Evolutionary conservation across 2,888 invertebrate genomes (phyloP).

Genomic region (Oasisia sp.): DNA sequence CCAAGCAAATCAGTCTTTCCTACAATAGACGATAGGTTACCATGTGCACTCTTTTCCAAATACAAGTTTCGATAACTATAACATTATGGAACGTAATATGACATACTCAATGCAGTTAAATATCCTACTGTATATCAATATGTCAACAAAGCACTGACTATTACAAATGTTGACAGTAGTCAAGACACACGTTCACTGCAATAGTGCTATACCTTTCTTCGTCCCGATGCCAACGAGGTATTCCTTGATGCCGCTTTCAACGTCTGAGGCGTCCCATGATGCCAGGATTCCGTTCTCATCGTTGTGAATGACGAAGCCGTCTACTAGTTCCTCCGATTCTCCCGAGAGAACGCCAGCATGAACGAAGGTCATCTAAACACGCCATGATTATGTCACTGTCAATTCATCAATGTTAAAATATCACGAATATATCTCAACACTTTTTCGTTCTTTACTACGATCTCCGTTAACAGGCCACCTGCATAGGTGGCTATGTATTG

Average conservation of each 20-base stretch:
- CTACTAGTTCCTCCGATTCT: conserved; percentile 42
- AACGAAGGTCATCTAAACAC: conserved; percentile 21
- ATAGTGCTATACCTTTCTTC: conserved; percentile 38
- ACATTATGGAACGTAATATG: too few species aligned
- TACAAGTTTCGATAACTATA: too few species aligned
- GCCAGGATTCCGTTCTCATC: conserved; percentile 45
- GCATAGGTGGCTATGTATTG: too few species aligned
- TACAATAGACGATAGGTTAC: not conserved
- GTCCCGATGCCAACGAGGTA: conserved; percentile 48
- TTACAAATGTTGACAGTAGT: not conserved
- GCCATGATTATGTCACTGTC: not conserved
- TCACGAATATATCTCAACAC: not conserved
- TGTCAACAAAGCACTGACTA: not conserved
- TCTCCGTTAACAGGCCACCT: too few species aligned
- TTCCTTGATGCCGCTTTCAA: conserved; percentile 44
- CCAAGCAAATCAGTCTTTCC: not conserved
- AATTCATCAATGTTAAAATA: not conserved
- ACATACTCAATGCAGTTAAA: too few species aligned
- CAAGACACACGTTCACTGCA: too few species aligned
- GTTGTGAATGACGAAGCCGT: not conserved
- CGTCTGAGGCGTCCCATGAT: conserved; percentile 45
- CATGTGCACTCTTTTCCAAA: too few species aligned
- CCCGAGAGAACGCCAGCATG: conserved; percentile 45
- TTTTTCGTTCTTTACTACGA: too few species aligned
- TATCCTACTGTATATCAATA: too few species aligned